These are phyloP conservation scores for Scrobipalpa atriplicella DNA, from an alignment of 2,888 invertebrate species.

Conservation along the genomic window DNA sequence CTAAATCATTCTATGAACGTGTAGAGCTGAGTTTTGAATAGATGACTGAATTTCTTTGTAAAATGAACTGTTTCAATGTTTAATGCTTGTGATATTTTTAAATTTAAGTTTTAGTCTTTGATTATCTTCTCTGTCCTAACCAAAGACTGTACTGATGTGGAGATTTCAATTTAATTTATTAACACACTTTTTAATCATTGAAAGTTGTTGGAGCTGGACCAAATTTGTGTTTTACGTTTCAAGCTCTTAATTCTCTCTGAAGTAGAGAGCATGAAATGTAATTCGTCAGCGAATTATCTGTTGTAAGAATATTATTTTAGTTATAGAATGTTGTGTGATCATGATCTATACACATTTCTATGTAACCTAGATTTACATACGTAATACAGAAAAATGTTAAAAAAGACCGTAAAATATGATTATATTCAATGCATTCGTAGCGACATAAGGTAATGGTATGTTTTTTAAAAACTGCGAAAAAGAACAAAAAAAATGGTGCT, in stretches of 20 bases:
- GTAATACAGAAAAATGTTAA: constrained; percentile 53
- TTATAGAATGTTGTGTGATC: constrained; percentile 61
- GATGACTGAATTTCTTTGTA: constrained; percentile 49
- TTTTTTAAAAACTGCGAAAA: constrained; percentile 63
- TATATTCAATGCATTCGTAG: constrained; percentile 67
- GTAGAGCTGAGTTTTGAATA: constrained; percentile 29
- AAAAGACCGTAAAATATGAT: constrained; percentile 70
- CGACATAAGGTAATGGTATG: constrained; percentile 72
- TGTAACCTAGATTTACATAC: constrained; percentile 47
- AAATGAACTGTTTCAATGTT: constrained; percentile 55
- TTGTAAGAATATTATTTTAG: constrained; percentile 48
- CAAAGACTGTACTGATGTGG: constrained; percentile 77
- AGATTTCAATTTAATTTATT: constrained; percentile 58
- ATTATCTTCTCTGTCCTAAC: constrained; percentile 75
- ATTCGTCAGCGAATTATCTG: constrained; percentile 53
- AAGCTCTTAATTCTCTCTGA: constrained; percentile 30
- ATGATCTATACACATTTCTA: constrained; percentile 55
- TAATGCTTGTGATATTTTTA: constrained; percentile 79
- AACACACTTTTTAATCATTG: constrained; percentile 46
- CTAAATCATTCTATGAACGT: constrained; percentile 16
- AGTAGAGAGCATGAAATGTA: constrained; percentile 42
- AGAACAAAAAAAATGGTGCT: constrained; percentile 76
- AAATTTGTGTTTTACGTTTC: constrained; percentile 57
- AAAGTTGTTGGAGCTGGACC: constrained; percentile 73
- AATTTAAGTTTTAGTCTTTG: constrained; percentile 70